Evolutionary conservation across 2,113 vertebrate genomes (phyloP).

Genomic region (Telmatochromis sp.): DNA sequence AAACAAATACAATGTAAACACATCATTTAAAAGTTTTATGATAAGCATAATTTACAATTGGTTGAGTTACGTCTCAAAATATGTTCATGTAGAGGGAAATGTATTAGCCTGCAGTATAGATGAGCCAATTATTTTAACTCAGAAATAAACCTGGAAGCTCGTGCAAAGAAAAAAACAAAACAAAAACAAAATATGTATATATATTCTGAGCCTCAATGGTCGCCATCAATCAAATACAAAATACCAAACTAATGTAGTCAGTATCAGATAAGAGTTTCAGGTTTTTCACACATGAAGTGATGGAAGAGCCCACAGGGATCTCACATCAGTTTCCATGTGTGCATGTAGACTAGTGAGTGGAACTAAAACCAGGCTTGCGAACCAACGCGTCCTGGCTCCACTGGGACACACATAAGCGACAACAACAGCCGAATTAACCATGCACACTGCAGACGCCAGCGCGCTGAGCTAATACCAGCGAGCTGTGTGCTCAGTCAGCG

Average conservation of each 20-base stretch:
- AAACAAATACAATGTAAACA: background rate
- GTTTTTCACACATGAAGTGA: constrained; percentile 10
- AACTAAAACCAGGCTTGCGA: constrained; percentile 55
- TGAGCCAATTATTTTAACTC: background rate
- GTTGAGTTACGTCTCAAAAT: background rate
- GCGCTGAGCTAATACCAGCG: constrained; percentile 21
- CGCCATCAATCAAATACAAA: constrained; percentile 14
- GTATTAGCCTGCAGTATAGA: background rate
- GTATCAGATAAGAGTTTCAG: background rate
- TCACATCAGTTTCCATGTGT: constrained; percentile 46
- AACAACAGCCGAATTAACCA: constrained; percentile 59
- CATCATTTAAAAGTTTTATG: background rate
- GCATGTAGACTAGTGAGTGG: constrained; percentile 61
- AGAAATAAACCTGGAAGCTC: background rate
- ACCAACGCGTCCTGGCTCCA: constrained; percentile 24
- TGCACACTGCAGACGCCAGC: constrained; percentile 32
- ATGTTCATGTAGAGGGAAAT: background rate
- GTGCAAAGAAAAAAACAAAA: background rate
- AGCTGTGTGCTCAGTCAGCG: constrained; percentile 27
- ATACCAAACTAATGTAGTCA: background rate
- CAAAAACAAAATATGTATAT: background rate
- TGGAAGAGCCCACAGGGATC: constrained; percentile 12
- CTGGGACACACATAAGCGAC: constrained; percentile 39
- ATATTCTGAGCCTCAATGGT: background rate
- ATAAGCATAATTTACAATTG: background rate